A percentile compares a stretch with the other conserved stretches of the same genome.
Evolutionary conservation across 1,140 invertebrate genomes (phyloP).

Genomic region (Carposina sasakii): DNA sequence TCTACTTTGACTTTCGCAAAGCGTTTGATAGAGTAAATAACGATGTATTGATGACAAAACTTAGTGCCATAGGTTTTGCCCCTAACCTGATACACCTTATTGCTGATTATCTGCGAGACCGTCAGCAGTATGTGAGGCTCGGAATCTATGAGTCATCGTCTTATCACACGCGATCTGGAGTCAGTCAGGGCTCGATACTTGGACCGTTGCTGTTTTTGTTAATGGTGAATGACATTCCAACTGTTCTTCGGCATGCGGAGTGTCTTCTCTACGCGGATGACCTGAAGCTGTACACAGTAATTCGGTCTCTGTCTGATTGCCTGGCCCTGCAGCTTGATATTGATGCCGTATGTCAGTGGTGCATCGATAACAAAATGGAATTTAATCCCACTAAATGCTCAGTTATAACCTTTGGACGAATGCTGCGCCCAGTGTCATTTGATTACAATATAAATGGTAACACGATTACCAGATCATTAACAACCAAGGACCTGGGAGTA

Average conservation of each 20-base stretch:
- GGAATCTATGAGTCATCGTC: not conserved
- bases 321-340: not conserved
- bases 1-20: constrained; percentile 14
- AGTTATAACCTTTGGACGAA: not conserved
- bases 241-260: not conserved
- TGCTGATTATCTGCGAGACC: not conserved
- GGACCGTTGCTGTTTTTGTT: constrained; percentile 4
- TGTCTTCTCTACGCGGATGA: constrained; percentile 7
- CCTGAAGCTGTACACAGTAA: not conserved
- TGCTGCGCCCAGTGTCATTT: no score
- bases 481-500: not conserved
- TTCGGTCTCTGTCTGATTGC: not conserved
- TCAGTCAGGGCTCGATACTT: constrained; percentile 8
- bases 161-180: constrained; percentile 6
- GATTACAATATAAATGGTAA: not conserved
- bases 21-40: constrained; percentile 28
- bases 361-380: not conserved
- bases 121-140: constrained; percentile 3
- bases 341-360: not conserved
- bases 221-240: not conserved
- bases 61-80: not conserved
- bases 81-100: not conserved
- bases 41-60: constrained; percentile 5
- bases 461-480: not conserved
- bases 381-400: not conserved